These are phyloP conservation scores for Cyprinodon brontotheroides DNA, from an alignment of 2,113 vertebrate genomes.

Conservation along the genomic window DNA sequence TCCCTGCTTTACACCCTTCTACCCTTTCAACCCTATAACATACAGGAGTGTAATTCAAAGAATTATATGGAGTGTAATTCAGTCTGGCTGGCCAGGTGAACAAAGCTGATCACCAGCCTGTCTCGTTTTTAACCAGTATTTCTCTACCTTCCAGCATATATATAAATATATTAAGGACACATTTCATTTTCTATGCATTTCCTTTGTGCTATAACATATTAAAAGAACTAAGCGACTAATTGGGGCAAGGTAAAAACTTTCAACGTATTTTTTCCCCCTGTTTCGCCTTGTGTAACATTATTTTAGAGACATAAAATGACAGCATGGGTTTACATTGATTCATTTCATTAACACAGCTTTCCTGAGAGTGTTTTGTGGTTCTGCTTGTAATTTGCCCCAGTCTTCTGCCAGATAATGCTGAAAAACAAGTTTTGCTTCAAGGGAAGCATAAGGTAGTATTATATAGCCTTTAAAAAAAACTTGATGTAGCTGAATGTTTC, in stretches of 20 bases:
- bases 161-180: no score
- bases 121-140: no score
- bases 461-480: conserved; percentile 32
- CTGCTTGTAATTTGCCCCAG: conserved; percentile 43
- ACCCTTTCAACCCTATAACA: no score
- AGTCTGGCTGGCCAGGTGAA: no score
- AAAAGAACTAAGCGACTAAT: not conserved
- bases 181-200: not conserved
- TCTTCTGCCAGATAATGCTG: conserved; percentile 33
- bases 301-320: conserved; percentile 31
- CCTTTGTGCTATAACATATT: not conserved
- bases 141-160: no score
- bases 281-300: conserved; percentile 11
- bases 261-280: not conserved
- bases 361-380: conserved; percentile 32
- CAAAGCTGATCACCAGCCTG: no score
- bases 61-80: no score
- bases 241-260: not conserved
- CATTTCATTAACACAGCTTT: conserved; percentile 40
- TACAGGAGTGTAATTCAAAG: no score
- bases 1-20: no score
- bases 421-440: conserved; percentile 36
- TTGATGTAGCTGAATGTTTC: conserved; percentile 64
- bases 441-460: conserved; percentile 40
- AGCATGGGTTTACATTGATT: conserved; percentile 45